phyloP scores from a whole-genome alignment of 2,113 vertebrate species.

The Hymenochirus boettgeri region DNA sequence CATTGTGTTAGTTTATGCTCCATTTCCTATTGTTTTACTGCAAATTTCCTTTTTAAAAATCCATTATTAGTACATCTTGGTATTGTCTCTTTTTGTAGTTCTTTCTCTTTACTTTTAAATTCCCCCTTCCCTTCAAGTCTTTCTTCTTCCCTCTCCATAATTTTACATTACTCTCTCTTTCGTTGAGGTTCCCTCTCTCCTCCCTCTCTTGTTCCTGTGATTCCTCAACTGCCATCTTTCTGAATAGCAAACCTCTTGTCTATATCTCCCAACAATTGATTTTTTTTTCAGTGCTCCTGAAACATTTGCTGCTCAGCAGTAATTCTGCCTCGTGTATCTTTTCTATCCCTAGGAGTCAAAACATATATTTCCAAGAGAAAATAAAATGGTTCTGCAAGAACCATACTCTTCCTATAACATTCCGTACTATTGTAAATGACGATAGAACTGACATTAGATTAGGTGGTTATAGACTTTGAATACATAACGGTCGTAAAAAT shows the following conservation, averaged over 20 bases:
- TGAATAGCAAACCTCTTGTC: background rate
- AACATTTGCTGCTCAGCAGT: slow-evolving; percentile 4
- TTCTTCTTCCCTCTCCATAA: no score
- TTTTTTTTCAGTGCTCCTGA: background rate
- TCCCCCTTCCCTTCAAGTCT: no score
- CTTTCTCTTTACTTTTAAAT: no score
- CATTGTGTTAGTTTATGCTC: no score
- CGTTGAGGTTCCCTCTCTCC: background rate
- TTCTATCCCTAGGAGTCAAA: slow-evolving; percentile 2
- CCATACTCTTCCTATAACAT: background rate
- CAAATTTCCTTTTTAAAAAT: no score
- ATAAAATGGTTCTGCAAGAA: background rate
- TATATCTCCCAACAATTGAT: background rate
- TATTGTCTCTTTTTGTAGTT: no score
- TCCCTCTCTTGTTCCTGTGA: background rate
- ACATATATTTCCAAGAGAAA: background rate
- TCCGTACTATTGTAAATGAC: background rate
- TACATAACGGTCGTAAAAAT: no score
- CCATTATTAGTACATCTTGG: no score
- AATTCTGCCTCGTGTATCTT: slow-evolving; percentile 2
- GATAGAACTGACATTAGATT: no score
- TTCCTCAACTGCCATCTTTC: background rate
- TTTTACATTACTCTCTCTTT: no score
- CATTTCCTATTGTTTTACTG: no score
- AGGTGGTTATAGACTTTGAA: no score